Percentiles rank a stretch among this genome's conserved stretches.
Conservation (phyloP, 2,797 vertebrate species). For the Lates japonicus region DNA sequence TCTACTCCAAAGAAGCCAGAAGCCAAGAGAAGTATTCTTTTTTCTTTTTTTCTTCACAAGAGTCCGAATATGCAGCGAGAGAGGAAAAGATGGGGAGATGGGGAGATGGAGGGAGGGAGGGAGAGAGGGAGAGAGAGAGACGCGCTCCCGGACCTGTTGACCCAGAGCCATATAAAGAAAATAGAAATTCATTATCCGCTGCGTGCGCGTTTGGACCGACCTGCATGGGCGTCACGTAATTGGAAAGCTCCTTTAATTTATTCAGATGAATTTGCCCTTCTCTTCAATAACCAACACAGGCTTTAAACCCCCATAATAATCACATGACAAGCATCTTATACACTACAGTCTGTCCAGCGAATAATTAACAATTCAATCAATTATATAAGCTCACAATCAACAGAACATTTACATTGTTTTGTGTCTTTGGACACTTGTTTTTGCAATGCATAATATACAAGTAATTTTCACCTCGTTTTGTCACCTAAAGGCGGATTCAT, state of each 20-base stretch:
- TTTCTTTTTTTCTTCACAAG: not conserved
- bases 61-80: not conserved
- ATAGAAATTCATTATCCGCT: conserved; percentile 32
- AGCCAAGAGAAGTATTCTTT: no score
- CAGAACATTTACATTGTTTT: not conserved
- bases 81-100: not conserved
- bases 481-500: not conserved
- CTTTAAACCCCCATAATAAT: not conserved
- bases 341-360: not conserved
- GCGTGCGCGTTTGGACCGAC: not conserved
- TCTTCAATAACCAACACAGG: not conserved
- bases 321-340: not conserved
- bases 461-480: not conserved
- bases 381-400: not conserved
- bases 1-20: not conserved
- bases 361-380: not conserved
- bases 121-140: conserved; percentile 9
- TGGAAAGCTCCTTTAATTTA: conserved; percentile 19
- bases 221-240: conserved; percentile 31
- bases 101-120: not conserved
- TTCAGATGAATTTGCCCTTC: not conserved
- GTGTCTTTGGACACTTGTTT: not conserved
- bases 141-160: conserved; percentile 59
- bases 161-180: conserved; percentile 44
- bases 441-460: not conserved